phyloP scores from a whole-genome alignment of 2,113 vertebrate genomes.

The Passer montanus region DNA sequence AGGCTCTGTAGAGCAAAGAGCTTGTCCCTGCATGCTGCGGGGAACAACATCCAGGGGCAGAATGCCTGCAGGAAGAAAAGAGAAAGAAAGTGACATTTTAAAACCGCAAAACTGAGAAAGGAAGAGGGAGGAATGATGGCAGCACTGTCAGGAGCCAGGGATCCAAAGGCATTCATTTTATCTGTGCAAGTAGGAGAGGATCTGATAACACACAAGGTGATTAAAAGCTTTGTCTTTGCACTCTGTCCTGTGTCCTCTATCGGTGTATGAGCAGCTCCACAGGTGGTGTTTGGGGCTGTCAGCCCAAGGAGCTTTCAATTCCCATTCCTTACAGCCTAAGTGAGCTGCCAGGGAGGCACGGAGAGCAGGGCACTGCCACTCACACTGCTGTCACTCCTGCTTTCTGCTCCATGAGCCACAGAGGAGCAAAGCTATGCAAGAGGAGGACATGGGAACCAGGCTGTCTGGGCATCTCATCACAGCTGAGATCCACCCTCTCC shows the following conservation, averaged over 20 bases:
- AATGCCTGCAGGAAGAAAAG: not conserved
- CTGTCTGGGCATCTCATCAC: not conserved
- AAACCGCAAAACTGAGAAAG: not conserved
- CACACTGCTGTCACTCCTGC: not conserved
- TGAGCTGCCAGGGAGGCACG: not conserved
- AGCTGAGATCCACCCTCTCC: not conserved
- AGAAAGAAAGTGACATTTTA: not conserved
- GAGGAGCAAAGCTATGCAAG: not conserved
- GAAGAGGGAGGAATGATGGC: not conserved
- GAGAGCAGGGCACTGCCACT: not conserved
- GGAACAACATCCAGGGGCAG: not conserved
- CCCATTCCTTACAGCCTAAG: not conserved
- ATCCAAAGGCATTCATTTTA: not conserved
- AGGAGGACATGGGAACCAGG: not conserved
- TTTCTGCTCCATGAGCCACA: not conserved
- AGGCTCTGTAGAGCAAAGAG: not conserved
- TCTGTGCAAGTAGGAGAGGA: not conserved
- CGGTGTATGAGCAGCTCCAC: not conserved
- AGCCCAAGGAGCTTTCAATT: not conserved
- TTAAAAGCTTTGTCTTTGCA: not conserved
- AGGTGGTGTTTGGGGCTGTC: not conserved
- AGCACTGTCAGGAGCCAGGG: accelerated
- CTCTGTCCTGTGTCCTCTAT: not conserved
- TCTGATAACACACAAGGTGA: not conserved
- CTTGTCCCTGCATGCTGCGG: accelerated